phyloP scores from a whole-genome alignment of 2,797 vertebrate species.

The Lophius americanus region DNA sequence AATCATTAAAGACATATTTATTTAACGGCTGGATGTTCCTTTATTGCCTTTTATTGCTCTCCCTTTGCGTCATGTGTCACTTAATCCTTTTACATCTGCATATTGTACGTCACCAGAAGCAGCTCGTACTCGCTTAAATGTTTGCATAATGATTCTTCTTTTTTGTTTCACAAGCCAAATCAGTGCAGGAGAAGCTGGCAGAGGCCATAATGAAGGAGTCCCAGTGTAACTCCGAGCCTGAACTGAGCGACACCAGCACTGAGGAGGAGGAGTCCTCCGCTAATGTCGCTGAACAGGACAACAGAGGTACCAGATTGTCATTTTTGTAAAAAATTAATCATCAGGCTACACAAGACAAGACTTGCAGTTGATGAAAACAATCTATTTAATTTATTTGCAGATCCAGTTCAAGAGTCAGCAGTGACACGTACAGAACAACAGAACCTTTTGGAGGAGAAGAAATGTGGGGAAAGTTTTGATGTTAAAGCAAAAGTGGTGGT shows the following conservation, averaged over 20 bases:
- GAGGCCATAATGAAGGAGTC: slow-evolving; percentile 71
- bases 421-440: slow-evolving; percentile 32
- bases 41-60: slow-evolving; percentile 28
- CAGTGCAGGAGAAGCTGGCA: slow-evolving; percentile 84
- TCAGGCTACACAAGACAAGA: not conserved
- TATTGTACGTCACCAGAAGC: not conserved
- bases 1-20: slow-evolving; percentile 54
- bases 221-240: slow-evolving; percentile 73
- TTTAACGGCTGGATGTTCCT: slow-evolving; percentile 32
- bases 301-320: slow-evolving; percentile 44
- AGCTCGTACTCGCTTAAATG: not conserved
- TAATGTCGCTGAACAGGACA: slow-evolving; percentile 39
- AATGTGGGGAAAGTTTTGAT: slow-evolving; percentile 42
- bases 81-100: not conserved
- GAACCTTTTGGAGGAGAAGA: slow-evolving; percentile 21
- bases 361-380: not conserved
- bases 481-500: slow-evolving; percentile 1
- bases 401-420: slow-evolving; percentile 29
- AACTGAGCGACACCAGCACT: slow-evolving; percentile 75
- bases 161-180: slow-evolving; percentile 75
- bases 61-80: slow-evolving; percentile 9
- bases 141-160: slow-evolving; percentile 31
- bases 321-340: not conserved
- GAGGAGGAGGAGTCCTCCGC: slow-evolving; percentile 68
- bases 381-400: slow-evolving; percentile 48